These are phyloP conservation scores for Capreolus pygargus DNA, from an alignment of 2,113 vertebrate genomes.

Conservation along the genomic window DNA sequence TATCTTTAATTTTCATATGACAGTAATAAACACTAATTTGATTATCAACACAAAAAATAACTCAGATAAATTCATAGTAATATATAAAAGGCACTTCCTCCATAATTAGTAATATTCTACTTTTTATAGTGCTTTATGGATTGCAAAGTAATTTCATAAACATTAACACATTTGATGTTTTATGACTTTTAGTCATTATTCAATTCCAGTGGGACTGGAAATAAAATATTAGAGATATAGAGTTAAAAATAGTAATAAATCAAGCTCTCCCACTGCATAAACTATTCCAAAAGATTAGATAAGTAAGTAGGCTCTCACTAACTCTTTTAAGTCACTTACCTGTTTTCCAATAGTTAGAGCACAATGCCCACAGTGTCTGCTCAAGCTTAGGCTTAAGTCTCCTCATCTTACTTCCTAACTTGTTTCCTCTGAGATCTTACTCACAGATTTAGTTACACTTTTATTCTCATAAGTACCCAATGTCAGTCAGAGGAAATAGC, in stretches of 20 bases:
- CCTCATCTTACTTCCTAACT: not conserved
- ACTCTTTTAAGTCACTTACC: not conserved
- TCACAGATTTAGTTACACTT: not conserved
- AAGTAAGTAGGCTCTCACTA: not conserved
- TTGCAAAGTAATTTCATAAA: slow-evolving; percentile 12
- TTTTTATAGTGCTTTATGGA: not conserved
- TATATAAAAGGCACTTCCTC: not conserved
- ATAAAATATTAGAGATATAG: not conserved
- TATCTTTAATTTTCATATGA: not conserved
- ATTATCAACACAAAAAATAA: not conserved
- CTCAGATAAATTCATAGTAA: not conserved
- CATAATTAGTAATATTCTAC: not conserved
- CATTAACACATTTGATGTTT: not conserved
- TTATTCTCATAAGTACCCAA: not conserved
- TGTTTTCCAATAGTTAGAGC: not conserved
- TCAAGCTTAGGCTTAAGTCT: not conserved
- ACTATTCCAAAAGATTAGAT: not conserved
- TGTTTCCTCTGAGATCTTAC: not conserved
- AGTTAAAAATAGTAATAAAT: not conserved
- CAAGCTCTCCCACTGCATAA: not conserved
- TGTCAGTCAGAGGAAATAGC: not conserved
- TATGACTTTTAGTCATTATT: not conserved
- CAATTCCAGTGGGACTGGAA: not conserved
- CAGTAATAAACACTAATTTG: slow-evolving; percentile 2
- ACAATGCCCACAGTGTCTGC: not conserved